Base-by-base conservation (phyloP, 2,888 invertebrate genomes). In the Selenia dentaria region DNA sequence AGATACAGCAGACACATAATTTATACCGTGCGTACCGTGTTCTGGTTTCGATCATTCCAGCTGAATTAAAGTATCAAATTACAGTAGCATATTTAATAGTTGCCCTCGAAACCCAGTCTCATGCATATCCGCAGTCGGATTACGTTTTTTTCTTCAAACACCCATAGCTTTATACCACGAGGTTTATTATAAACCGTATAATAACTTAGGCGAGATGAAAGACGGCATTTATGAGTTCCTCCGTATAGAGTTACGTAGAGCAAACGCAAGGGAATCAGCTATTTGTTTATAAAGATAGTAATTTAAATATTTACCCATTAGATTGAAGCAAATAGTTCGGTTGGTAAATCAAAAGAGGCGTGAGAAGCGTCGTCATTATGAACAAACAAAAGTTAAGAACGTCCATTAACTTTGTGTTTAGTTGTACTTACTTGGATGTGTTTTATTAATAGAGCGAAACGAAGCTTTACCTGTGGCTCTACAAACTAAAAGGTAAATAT, bases 171-270 rank as follows among this genome's bases (percentile, higher is more conserved):
- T 36, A 32, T 32, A 32, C 46, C 13, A 33, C 32, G 18, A 37
- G 16, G 54, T 57, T 52, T 59, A 54, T 59, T 69, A 68, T 66
- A 65, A 64, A 58, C 56, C 59, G 57, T 44, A 59, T 82, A 79
- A 83, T 82, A 75, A 75, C 80, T 67, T 71, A 74, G 73, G 62
- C 67, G 71, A 74, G 82, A 79, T 86, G 85, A 87, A 85, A 87
- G 87, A 83, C 79, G 68, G 66, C 74, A 62, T 83, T 84, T 83
- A 83, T 75, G 71, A 74, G 67, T 70, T 43, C 65, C 62, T 61
- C 61, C 69, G 84, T 84, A 72, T 89, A 69, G 73, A 69, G 71
- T 89, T 87, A 83, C 85, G 62, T 66, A 64, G 67, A 60, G 63
- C 64, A 47, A 55, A 64, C 67, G 64, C 40, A 27, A 48, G 70